Evolutionary conservation across 2,797 vertebrate species (phyloP).

Genomic region (Macropus fuliginosus): DNA sequence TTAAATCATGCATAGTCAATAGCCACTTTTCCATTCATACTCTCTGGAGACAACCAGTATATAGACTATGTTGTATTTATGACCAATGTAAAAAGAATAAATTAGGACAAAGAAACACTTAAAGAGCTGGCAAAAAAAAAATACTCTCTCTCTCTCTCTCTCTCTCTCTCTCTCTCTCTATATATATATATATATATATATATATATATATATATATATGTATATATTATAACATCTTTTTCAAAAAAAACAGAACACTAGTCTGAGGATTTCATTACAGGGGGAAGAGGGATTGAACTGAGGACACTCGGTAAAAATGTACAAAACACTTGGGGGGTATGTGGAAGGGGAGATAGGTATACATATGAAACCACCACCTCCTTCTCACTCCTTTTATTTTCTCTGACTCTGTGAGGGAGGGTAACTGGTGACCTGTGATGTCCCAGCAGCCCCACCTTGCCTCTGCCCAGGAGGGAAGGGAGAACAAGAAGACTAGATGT

Average conservation of each 20-base stretch:
- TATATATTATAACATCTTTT: background rate
- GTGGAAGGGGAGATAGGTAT: background rate
- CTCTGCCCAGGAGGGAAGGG: background rate
- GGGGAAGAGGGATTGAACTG: background rate
- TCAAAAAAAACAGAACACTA: constrained; percentile 24
- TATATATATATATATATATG: no score
- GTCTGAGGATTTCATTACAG: constrained; percentile 59
- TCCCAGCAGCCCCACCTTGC: background rate
- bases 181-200: no score
- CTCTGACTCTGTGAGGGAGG: background rate
- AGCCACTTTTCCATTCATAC: background rate
- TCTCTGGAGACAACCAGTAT: background rate
- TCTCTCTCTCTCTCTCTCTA: no score
- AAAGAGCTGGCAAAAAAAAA: background rate
- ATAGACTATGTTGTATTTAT: background rate
- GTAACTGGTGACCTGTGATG: background rate
- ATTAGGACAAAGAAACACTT: background rate
- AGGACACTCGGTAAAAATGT: background rate
- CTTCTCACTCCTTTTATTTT: no score
- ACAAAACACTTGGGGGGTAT: background rate
- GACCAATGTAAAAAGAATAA: background rate
- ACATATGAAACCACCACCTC: background rate
- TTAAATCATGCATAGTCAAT: background rate
- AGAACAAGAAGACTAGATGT: background rate
- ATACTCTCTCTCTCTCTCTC: no score